Conservation (phyloP, 2,797 vertebrate species). For the Anguilla megastoma region DNA sequence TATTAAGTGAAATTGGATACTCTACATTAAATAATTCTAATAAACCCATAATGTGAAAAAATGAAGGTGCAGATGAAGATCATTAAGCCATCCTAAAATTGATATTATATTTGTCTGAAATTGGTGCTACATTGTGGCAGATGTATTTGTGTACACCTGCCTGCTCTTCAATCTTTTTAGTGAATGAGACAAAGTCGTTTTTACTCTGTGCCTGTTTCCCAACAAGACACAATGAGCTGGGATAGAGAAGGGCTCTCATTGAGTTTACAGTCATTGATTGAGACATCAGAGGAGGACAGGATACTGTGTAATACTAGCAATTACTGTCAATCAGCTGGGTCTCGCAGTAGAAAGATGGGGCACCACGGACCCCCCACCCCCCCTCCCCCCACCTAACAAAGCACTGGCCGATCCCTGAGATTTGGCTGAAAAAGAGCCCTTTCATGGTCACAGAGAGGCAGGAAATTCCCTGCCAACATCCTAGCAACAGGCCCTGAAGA, state of each 20-base stretch:
- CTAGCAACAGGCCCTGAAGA: conserved; percentile 39
- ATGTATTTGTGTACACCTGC: conserved; percentile 15
- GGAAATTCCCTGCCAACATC: conserved; percentile 38
- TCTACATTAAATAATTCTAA: background rate
- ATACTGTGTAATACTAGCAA: conserved; percentile 30
- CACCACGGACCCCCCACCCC: background rate
- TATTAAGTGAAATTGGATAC: background rate
- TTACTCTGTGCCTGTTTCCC: conserved; percentile 36
- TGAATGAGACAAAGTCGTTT: conserved; percentile 20
- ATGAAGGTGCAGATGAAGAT: background rate
- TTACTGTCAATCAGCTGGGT: conserved; percentile 41
- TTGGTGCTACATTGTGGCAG: background rate
- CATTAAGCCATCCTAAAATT: background rate
- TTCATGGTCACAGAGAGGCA: conserved; percentile 21
- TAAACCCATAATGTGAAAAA: background rate
- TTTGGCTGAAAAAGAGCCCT: conserved; percentile 28
- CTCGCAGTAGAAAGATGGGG: conserved; percentile 6
- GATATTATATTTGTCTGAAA: background rate
- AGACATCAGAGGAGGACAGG: conserved; percentile 37
- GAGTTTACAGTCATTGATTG: conserved; percentile 30
- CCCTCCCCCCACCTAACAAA: conserved; percentile 21
- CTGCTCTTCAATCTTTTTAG: background rate
- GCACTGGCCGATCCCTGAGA: conserved; percentile 30
- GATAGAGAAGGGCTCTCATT: conserved; percentile 29
- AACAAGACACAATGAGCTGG: conserved; percentile 54